Conservation (phyloP, 35 echinoderm and acorn worm species). For the Chiridota heheva region DNA sequence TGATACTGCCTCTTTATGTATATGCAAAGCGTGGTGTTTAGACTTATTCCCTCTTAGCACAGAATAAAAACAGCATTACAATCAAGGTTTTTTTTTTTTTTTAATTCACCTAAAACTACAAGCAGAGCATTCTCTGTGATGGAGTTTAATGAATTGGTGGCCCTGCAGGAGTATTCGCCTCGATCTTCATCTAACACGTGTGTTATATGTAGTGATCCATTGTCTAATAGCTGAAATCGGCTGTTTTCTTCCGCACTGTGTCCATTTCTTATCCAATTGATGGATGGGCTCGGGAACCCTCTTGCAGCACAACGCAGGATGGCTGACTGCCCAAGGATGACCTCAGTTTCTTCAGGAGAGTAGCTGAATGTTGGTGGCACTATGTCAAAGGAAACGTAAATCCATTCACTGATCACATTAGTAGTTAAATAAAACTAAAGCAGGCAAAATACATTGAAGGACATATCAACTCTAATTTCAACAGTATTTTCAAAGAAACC, state of each 20-base stretch:
- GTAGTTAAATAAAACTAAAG: too few species aligned
- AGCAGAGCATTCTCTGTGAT: conserved; percentile 57
- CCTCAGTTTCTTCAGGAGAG: conserved; percentile 54
- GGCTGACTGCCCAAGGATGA: conserved; percentile 43
- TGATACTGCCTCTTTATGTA: too few species aligned
- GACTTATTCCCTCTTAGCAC: too few species aligned
- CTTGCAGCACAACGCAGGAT: conserved; percentile 71
- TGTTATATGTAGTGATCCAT: conserved; percentile 85
- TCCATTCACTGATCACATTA: too few species aligned
- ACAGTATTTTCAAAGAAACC: too few species aligned
- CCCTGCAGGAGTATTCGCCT: conserved; percentile 63
- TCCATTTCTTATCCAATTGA: conserved; percentile 68
- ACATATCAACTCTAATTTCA: too few species aligned
- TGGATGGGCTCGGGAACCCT: conserved; percentile 75
- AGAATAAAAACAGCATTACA: too few species aligned
- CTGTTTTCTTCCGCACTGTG: conserved; percentile 51
- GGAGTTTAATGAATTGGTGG: conserved; percentile 56
- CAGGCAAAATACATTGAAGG: too few species aligned
- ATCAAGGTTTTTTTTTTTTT: too few species aligned
- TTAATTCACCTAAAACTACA: conserved; percentile 66
- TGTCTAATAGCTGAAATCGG: conserved; percentile 43
- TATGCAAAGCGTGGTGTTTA: too few species aligned
- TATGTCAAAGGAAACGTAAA: conserved; percentile 6
- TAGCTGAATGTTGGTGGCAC: conserved; percentile 48
- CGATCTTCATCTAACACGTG: conserved; percentile 49